Evolutionary conservation across 2,113 vertebrate species (phyloP), one percentile per base, ranked within the genome.

Genomic region (Odobenus rosmarus): DNA sequence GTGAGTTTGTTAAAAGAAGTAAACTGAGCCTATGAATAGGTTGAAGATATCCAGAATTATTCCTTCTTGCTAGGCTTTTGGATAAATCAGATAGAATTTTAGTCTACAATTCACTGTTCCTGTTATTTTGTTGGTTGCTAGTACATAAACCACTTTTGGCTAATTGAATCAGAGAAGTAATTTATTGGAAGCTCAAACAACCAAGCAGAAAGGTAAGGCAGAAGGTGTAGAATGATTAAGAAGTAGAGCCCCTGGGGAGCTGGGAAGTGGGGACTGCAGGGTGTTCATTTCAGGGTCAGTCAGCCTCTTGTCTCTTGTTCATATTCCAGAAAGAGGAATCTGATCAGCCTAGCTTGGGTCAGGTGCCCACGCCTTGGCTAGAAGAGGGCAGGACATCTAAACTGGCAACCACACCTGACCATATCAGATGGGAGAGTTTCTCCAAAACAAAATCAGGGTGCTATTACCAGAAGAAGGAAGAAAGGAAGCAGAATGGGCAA

Each of bases 1-100:
- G 33, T 82, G 39, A 76, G 6, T 96, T 89, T 86, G 13, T 72
- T 88, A 46, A 88, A 93, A 90, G 61, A 95, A 16, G 89, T 53
- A 77, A 80, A 91, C 67, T 57, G 81, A 87, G 42, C 15, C 24
- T 69, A 49, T 62, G 21, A 71, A 59, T 82, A 83, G 67, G 18
- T n/a, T 57, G 87, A 31, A 62, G 36, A 46, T 57, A 23, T 42
- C n/a, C 39, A 93, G 55, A 86, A 42, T 62, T 84, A 36, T 61
- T 90, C 6, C 9, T 80, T 67, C 69, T 79, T 93, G 31, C 42
- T 93, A 96, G 76, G 31, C 23, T 95, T 96, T 87, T 19, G 5
- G 49, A 87, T 90, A 95, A 88, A 69, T 76, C 13, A 57, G 69
- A 57, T 19, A 57, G 42, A 76, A 42, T 97, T 87, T 94, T n/a